A percentile compares a stretch with the other conserved stretches of the same genome.
phyloP scores from a whole-genome alignment of 2,888 invertebrate species.

The Pachymerium ferrugineum region DNA sequence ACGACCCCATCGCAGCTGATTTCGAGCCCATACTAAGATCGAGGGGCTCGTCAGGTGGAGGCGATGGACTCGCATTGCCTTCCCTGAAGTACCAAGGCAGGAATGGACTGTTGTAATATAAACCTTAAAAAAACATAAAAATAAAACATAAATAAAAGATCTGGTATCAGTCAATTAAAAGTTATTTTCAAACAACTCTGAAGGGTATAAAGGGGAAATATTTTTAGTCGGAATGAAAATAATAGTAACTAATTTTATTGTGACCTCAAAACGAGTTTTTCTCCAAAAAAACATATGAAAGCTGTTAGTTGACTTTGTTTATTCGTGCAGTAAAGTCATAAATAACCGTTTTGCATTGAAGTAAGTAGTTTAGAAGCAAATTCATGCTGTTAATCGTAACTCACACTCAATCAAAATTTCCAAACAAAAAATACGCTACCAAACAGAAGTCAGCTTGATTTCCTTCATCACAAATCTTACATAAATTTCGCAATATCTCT shows the following conservation, averaged over 20 bases:
- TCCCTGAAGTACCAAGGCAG: slow-evolving; percentile 25
- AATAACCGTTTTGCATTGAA: neutral
- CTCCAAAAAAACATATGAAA: too few relatives aligned
- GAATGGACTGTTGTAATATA: slow-evolving; percentile 14
- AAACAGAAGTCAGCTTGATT: slow-evolving; percentile 7
- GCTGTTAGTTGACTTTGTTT: too few relatives aligned
- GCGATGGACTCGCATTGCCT: slow-evolving; percentile 32
- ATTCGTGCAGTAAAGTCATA: neutral
- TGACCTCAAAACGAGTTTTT: too few relatives aligned
- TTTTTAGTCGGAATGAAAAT: too few relatives aligned
- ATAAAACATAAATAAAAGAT: too few relatives aligned
- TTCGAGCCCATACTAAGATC: slow-evolving; percentile 40
- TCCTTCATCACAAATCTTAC: neutral
- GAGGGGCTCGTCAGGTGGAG: slow-evolving; percentile 39
- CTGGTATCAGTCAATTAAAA: too few relatives aligned
- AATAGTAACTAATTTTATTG: too few relatives aligned
- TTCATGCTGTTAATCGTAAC: slow-evolving; percentile 5
- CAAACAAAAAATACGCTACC: slow-evolving; percentile 1
- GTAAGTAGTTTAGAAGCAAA: neutral
- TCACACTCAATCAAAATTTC: neutral
- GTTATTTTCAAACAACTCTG: too few relatives aligned
- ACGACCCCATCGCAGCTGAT: neutral
- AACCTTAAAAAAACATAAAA: neutral
- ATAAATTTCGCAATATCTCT: slow-evolving; percentile 15
- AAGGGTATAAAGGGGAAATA: too few relatives aligned